phyloP scores from a whole-genome alignment of 1,140 invertebrate species.

The Ylistrum balloti region DNA sequence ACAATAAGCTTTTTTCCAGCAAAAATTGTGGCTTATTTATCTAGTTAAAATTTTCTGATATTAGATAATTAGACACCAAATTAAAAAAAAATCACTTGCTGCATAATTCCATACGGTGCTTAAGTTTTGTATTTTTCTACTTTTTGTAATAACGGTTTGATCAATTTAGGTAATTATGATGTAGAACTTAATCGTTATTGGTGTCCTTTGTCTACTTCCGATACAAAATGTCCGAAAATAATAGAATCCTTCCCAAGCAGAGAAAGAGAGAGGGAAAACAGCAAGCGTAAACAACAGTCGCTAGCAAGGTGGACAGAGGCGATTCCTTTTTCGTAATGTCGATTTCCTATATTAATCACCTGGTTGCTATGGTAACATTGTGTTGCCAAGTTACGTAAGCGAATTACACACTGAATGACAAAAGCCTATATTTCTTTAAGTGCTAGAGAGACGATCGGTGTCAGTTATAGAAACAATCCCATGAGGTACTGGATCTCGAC shows the following conservation, averaged over 20 bases:
- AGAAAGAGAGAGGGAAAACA: not conserved
- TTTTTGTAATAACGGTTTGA: no score
- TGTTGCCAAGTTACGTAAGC: constrained; percentile 13
- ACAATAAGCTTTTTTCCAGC: not conserved
- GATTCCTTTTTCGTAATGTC: not conserved
- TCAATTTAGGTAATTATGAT: no score
- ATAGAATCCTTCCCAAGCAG: not conserved
- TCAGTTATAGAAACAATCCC: not conserved
- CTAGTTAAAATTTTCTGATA: not conserved
- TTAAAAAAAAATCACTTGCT: not conserved
- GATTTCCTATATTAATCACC: not conserved
- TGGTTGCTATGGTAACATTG: not conserved
- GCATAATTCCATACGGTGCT: not conserved
- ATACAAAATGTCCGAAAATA: not conserved
- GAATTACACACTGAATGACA: not conserved
- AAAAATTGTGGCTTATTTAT: not conserved
- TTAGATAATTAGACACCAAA: not conserved
- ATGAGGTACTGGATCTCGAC: not conserved
- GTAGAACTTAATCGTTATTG: not conserved
- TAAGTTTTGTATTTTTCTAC: no score
- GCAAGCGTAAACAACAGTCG: not conserved
- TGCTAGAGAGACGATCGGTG: not conserved
- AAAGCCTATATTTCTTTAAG: not conserved
- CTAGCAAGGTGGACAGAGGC: not conserved
- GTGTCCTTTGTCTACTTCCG: not conserved